A percentile compares a stretch with the other conserved stretches of the same genome.
Evolutionary conservation across 2,113 vertebrate genomes (phyloP).

Genomic region (Ranitomeya imitator): DNA sequence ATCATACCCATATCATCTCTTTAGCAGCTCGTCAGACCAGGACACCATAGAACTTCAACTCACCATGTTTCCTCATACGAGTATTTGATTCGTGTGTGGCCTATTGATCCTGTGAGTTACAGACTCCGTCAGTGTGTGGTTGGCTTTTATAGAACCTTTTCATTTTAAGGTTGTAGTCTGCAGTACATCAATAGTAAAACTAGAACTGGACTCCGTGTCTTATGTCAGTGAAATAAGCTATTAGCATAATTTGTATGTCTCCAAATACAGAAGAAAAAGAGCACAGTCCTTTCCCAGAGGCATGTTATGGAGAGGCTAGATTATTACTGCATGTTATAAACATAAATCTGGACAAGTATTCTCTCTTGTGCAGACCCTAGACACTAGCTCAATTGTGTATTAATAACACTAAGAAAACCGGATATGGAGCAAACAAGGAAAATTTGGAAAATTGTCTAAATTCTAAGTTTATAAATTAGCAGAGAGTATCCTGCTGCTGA

Average conservation of each 20-base stretch:
- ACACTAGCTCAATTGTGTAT: not conserved
- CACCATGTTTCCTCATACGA: not conserved
- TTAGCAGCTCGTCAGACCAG: not conserved
- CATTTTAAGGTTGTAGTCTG: conserved; percentile 1
- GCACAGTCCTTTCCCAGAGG: conserved; percentile 18
- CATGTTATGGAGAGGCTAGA: not conserved
- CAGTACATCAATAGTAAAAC: conserved; percentile 21
- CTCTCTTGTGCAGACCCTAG: not conserved
- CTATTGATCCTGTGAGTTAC: not conserved
- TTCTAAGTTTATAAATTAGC: not conserved
- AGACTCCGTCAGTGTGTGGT: not conserved
- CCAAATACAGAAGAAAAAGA: conserved; percentile 21
- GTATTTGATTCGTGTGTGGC: not conserved
- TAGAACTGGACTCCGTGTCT: not conserved
- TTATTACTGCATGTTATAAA: not conserved
- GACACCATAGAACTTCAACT: no score
- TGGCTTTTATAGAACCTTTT: conserved; percentile 16
- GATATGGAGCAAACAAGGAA: no score
- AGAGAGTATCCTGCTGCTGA: no score
- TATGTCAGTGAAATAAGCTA: conserved; percentile 1
- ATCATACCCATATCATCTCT: not conserved
- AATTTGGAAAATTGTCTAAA: not conserved
- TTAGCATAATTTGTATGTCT: conserved; percentile 35
- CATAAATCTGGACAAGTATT: not conserved
- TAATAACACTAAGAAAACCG: not conserved